Evolutionary conservation across 2,888 invertebrate genomes (phyloP).

Genomic region (Nysson spinosus): DNA sequence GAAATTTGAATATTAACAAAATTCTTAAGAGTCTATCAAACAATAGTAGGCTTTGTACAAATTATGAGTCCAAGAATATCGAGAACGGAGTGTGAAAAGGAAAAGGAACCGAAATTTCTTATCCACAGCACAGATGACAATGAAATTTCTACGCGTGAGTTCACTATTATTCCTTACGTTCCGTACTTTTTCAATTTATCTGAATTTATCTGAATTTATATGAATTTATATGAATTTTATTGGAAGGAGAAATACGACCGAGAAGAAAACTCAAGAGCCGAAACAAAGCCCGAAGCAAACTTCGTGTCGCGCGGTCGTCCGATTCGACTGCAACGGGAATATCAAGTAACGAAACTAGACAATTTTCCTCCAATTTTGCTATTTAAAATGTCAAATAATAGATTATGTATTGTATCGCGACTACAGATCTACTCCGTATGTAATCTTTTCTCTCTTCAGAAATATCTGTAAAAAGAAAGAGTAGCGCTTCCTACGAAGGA

Average conservation of each 20-base stretch:
- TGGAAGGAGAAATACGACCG: conserved; percentile 27
- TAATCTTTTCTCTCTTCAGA: conserved; percentile 36
- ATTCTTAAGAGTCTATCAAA: no score
- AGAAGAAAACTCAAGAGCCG: conserved; percentile 33
- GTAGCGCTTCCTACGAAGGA: conserved; percentile 59
- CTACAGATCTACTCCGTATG: background rate
- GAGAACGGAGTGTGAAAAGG: conserved; percentile 51
- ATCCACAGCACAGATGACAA: conserved; percentile 24
- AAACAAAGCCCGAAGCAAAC: conserved; percentile 58
- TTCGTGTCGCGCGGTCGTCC: conserved; percentile 54
- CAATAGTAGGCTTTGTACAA: conserved; percentile 52
- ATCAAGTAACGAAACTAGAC: no score
- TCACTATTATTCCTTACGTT: no score
- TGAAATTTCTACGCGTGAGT: conserved; percentile 30
- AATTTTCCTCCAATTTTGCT: background rate
- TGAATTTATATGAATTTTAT: no score
- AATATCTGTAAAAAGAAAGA: conserved; percentile 63
- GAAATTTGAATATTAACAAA: no score
- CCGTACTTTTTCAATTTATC: no score
- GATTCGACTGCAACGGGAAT: conserved; percentile 43
- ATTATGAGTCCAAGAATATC: conserved; percentile 42
- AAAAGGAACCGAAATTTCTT: conserved; percentile 35
- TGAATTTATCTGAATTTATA: no score
- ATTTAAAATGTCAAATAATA: no score
- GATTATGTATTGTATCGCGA: no score